A percentile compares a stretch with the other conserved stretches of the same genome.
Evolutionary conservation across 2,797 vertebrate species (phyloP).

Genomic region (Pangasius sanitwongsei): DNA sequence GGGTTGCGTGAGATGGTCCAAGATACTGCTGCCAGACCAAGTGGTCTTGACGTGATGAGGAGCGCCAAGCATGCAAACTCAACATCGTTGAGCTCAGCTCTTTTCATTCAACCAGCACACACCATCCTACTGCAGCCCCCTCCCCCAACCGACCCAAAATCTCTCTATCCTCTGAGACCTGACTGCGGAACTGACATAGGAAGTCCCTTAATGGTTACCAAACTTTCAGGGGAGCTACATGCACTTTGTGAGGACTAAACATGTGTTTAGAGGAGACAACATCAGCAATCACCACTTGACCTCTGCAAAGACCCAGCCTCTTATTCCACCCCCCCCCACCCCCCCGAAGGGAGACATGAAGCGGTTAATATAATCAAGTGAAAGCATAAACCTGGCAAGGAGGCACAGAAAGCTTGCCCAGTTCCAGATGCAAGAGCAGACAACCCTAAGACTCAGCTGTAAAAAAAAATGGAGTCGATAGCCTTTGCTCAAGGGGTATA

Average conservation of each 20-base stretch:
- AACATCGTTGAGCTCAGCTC: neutral
- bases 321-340: constrained; percentile 43
- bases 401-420: constrained; percentile 74
- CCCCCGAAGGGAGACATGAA: constrained; percentile 65
- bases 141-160: constrained; percentile 12
- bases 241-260: constrained; percentile 75
- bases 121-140: neutral
- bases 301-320: constrained; percentile 74
- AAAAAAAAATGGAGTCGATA: constrained; percentile 44
- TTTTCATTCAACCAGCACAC: neutral
- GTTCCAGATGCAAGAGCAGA: constrained; percentile 84
- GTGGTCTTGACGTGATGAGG: constrained; percentile 51
- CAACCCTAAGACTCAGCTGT: constrained; percentile 66
- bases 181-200: constrained; percentile 83
- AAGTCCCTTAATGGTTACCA: constrained; percentile 89
- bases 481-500: constrained; percentile 40
- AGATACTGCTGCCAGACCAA: constrained; percentile 68
- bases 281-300: constrained; percentile 84
- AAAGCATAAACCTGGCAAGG: constrained; percentile 80
- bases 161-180: constrained; percentile 64
- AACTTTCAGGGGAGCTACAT: constrained; percentile 79
- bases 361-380: constrained; percentile 79
- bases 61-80: constrained; percentile 49
- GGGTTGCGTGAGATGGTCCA: constrained; percentile 75
- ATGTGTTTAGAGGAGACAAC: constrained; percentile 80